A percentile compares a stretch with the other conserved stretches of the same genome.
phyloP scores from a whole-genome alignment of 1,140 invertebrate genomes.

The Myzus persicae region DNA sequence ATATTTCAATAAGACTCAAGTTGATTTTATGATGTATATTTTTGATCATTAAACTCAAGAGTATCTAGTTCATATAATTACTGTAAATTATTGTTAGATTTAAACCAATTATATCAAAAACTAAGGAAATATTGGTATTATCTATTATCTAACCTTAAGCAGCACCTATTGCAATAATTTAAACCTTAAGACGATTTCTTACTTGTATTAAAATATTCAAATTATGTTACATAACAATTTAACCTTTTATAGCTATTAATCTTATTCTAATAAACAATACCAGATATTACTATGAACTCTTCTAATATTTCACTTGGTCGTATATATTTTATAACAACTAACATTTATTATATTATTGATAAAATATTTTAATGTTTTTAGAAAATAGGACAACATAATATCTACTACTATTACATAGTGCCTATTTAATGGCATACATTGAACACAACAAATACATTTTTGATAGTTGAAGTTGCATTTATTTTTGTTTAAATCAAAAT shows the following conservation, averaged over 20 bases:
- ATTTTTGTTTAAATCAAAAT: background rate
- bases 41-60: background rate
- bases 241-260: background rate
- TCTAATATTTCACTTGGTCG: background rate
- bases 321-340: slow-evolving; percentile 10
- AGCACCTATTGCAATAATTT: background rate
- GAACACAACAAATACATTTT: background rate
- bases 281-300: background rate
- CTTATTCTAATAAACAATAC: too few species aligned
- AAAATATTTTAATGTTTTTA: background rate
- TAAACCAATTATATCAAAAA: background rate
- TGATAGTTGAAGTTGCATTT: background rate
- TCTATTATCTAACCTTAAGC: too few species aligned
- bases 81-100: background rate
- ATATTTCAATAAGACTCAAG: background rate
- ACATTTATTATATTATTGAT: background rate
- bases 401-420: background rate
- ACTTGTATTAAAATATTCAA: background rate
- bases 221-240: background rate
- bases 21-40: background rate
- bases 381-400: background rate
- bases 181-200: too few species aligned
- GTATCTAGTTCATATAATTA: background rate
- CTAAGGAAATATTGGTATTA: background rate
- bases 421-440: background rate